Base-by-base conservation (phyloP, 2,888 invertebrate species). In the Cryptocephalus primarius region DNA sequence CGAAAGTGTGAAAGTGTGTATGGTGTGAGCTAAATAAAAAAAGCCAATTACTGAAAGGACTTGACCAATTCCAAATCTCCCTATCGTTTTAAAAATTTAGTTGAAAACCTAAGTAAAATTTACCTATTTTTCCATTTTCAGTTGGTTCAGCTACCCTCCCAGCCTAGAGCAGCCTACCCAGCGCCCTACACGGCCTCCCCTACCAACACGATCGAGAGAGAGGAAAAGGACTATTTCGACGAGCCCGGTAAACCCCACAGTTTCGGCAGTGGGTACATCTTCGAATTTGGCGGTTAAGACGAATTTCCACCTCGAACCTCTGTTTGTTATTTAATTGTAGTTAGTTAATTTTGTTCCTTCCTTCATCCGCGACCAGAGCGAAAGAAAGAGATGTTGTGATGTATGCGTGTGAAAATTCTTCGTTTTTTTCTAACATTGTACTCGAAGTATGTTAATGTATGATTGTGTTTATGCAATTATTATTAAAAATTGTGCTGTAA, bases 181-280 rank as follows among this genome's bases (percentile, higher is more conserved):
- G 39, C 33, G 31, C 46, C 46, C 22, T 33, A 51, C 32, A 40
- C 48, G 40, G 53, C 48, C 8, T 36, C 51, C 11, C 49, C 54
- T 9, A 48, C 40, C 22, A 51, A 54, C n/a, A 57, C 60, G n/a
- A 48, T 54, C 8, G 50, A 53, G 11, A 46, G 50, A 6, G 54
- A 58, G 41, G 60, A 60, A 38, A 61, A 60, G 46, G 66, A 69
- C 39, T 70, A 69, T 50, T 55, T 65, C 46, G 70, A 69, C 44
- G 66, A 62, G 48, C 69, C 70, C n/a, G 70, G 71, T 45, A 68
- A 68, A 55, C 75, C 81, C 0, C 75, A 81, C 58, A 75, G 67
- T 34, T 82, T 81, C 52, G 81, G 80, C 1, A 71, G 67, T 4
- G 82, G 82, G 1, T 82, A 78, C 59, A 72, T 78, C 1, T 82